A percentile compares a stretch with the other conserved stretches of the same genome.
Evolutionary conservation across 1,140 invertebrate species (phyloP).

Genomic region (Diabrotica virgifera): DNA sequence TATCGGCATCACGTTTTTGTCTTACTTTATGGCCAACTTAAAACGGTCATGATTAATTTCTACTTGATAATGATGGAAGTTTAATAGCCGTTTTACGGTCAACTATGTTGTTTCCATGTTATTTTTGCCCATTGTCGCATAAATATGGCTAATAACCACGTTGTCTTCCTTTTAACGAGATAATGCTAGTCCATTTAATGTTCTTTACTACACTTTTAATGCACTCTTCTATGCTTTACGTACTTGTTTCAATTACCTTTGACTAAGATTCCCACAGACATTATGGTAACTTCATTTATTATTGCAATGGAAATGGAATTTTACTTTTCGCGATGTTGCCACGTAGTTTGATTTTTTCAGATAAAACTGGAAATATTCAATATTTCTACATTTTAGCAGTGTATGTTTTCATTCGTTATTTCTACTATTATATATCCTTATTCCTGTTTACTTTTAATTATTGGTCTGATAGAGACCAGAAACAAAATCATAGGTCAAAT

Average conservation of each 20-base stretch:
- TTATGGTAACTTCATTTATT: too few relatives aligned
- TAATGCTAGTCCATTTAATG: neutral
- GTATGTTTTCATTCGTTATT: too few relatives aligned
- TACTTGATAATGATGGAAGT: slow-evolving; percentile 40
- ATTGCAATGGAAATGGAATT: too few relatives aligned
- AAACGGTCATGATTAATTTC: slow-evolving; percentile 44
- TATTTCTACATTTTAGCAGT: too few relatives aligned
- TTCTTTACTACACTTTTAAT: neutral
- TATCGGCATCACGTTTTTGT: slow-evolving; percentile 40
- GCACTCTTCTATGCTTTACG: neutral
- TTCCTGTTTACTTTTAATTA: too few relatives aligned
- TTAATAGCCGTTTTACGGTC: slow-evolving; percentile 45
- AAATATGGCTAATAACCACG: slow-evolving; percentile 21
- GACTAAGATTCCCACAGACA: neutral
- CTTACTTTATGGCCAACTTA: slow-evolving; percentile 35
- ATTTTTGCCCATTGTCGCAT: slow-evolving; percentile 33
- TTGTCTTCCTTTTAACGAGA: neutral
- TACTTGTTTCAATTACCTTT: neutral
- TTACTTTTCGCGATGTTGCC: too few relatives aligned
- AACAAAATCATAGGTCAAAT: too few relatives aligned
- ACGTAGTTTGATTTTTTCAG: too few relatives aligned
- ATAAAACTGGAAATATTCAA: too few relatives aligned
- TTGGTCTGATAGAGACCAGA: too few relatives aligned
- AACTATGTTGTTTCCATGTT: slow-evolving; percentile 43
- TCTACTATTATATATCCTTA: too few relatives aligned